Percentiles rank a stretch among this genome's conserved stretches.
These are phyloP conservation scores for Xenus cinereus DNA, from an alignment of 2,113 vertebrate species.

Conservation along the genomic window DNA sequence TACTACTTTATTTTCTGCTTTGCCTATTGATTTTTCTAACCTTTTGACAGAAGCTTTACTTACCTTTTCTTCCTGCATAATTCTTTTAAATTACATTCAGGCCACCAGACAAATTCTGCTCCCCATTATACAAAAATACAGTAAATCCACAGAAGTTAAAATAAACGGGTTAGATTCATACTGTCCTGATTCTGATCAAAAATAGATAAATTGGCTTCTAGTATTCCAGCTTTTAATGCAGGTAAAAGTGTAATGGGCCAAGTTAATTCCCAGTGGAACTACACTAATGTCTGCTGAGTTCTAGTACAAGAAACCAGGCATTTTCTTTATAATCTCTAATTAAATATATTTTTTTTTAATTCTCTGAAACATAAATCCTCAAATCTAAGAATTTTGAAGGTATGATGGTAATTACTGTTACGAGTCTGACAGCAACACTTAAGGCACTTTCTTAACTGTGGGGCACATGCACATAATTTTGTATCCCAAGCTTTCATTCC, in stretches of 20 bases:
- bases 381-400: background rate
- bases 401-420: background rate
- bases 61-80: background rate
- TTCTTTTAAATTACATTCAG: background rate
- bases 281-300: background rate
- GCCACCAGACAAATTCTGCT: background rate
- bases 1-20: background rate
- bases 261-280: background rate
- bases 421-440: background rate
- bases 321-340: background rate
- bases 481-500: background rate
- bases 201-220: background rate
- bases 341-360: background rate
- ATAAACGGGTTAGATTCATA: background rate
- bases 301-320: background rate
- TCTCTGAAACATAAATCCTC: background rate
- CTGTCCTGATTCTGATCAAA: background rate
- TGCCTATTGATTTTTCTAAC: constrained; percentile 14
- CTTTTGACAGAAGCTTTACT: background rate
- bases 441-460: background rate
- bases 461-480: background rate
- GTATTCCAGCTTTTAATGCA: background rate
- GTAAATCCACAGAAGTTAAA: background rate
- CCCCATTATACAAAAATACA: background rate
- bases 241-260: background rate